Conservation (phyloP, 2,113 vertebrate genomes). For the Cyphomyrus plagiostoma region DNA sequence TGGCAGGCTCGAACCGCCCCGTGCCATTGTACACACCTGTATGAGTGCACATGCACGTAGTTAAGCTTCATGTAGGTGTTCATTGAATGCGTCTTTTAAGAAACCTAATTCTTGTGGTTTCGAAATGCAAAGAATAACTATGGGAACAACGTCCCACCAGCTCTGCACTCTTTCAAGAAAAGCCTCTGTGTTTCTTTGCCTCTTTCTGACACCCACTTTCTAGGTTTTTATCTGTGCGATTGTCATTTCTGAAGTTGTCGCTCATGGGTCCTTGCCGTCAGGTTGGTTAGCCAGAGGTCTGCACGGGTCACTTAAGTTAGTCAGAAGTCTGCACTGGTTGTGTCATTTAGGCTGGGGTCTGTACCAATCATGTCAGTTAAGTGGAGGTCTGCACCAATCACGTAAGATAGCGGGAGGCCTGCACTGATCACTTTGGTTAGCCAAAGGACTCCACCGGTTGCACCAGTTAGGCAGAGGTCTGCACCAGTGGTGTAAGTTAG, state of each 20-base stretch:
- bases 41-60: background rate
- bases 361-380: background rate
- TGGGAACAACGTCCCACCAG: background rate
- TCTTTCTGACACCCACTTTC: background rate
- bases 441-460: background rate
- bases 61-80: background rate
- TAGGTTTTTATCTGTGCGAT: background rate
- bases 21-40: background rate
- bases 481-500: background rate
- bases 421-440: background rate
- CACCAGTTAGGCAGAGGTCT: background rate
- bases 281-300: background rate
- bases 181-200: background rate
- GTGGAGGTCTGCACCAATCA: background rate
- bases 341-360: background rate
- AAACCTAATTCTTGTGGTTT: background rate
- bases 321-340: background rate
- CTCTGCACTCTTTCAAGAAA: background rate
- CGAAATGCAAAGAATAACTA: background rate
- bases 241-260: background rate
- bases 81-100: background rate
- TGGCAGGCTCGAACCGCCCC: background rate
- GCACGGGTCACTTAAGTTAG: background rate
- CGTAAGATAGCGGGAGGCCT: background rate
- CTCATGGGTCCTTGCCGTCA: background rate